Evolutionary conservation across 2,797 vertebrate genomes (phyloP), one percentile per base, ranked within the genome.

Genomic region (Typhlichthys subterraneus): DNA sequence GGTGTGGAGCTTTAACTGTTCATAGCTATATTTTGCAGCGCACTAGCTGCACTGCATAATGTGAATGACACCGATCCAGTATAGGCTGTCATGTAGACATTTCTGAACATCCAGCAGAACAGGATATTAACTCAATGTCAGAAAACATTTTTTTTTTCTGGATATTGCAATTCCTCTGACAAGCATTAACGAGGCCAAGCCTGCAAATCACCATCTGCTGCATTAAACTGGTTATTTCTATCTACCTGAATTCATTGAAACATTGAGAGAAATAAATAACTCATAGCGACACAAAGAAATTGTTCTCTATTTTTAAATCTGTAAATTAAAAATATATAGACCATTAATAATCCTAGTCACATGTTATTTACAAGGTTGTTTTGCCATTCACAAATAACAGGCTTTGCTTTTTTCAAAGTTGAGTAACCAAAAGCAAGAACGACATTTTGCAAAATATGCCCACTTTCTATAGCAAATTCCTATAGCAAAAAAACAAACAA

Each of bases 121-220:
- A 49, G 47, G 23, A 69, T 19, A 31, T 58, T 10, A 67, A 69
- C 51, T 73, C 38, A 73, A 9, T 56, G 53, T 8, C 12, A 31
- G 60, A 59, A 63, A 69, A 70, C 59, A 77, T 69, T 9, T 71
- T 75, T 61, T 74, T 74, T 48, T 19, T 61, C 68, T 57, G 61
- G 61, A 63, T 69, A 83, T 80, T 68, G 81, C 57, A 51, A 79
- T 83, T 85, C 76, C 49, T 72, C 70, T 78, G 62, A 57, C 59
- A 72, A 62, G 55, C 72, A 61, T 71, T 63, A 53, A 42, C 45
- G 65, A 72, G 69, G 59, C 57, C 68, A 67, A 72, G 61, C 76
- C 69, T 73, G 83, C 74, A 87, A 84, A 82, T 74, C 73, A 63
- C 85, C 87, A 89, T 89, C 85, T 90, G 88, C 69, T 82, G 58